Percentiles rank a stretch among this genome's conserved stretches.
Conservation (phyloP, 2,113 vertebrate species). For the Tinamus guttatus region DNA sequence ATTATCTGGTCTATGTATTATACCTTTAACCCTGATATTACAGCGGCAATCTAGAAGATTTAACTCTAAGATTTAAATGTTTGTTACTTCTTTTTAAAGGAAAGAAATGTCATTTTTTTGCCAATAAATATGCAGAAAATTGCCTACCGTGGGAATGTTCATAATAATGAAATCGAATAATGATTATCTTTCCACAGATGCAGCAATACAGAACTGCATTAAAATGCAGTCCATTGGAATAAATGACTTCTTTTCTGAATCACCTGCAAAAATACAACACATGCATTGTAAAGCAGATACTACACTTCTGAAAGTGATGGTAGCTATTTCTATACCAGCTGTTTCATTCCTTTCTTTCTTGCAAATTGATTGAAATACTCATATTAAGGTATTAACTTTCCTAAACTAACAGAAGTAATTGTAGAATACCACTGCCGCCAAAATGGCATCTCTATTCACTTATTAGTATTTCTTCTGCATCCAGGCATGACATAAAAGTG, state of each 20-base stretch:
- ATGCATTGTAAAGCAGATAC: neutral
- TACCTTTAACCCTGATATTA: neutral
- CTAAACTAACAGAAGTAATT: neutral
- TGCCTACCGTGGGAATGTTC: neutral
- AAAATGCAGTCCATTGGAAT: neutral
- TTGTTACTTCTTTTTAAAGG: neutral
- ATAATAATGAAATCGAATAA: neutral
- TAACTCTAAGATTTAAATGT: neutral
- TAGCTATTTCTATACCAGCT: neutral
- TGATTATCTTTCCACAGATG: neutral
- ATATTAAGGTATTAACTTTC: neutral
- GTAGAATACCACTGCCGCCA: neutral
- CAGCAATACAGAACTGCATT: neutral
- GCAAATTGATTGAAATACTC: neutral
- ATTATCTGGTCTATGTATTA: neutral
- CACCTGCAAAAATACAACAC: neutral
- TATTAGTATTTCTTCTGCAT: neutral
- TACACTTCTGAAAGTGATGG: neutral
- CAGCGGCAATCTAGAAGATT: neutral
- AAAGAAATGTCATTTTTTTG: neutral
- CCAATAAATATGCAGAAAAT: neutral
- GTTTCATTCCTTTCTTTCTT: neutral
- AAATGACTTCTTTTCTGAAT: neutral
- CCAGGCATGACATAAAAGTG: neutral
- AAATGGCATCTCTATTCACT: neutral